phyloP scores from a whole-genome alignment of 2,113 vertebrate species.

The Varanus salvator region DNA sequence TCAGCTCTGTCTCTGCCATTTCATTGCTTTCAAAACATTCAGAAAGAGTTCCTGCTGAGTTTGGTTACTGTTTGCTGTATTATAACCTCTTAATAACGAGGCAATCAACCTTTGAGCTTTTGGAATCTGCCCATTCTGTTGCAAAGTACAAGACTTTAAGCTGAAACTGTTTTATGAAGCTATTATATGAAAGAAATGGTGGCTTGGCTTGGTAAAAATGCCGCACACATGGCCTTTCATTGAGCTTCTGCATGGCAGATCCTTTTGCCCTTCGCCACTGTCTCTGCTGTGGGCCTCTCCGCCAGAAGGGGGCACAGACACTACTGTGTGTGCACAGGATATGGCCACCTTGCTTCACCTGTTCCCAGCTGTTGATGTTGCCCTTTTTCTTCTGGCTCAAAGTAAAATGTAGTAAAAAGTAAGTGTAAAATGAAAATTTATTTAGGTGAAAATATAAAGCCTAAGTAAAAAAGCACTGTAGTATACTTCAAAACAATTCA shows the following conservation, averaged over 20 bases:
- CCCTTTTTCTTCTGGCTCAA: not conserved
- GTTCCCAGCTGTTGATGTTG: not conserved
- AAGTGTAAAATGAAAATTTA: too few species aligned
- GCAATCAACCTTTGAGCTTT: not conserved
- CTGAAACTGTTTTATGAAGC: not conserved
- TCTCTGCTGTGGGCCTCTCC: not conserved
- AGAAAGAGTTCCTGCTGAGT: not conserved
- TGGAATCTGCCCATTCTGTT: not conserved
- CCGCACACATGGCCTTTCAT: too few species aligned
- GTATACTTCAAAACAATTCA: not conserved
- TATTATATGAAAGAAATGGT: not conserved
- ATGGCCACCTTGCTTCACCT: not conserved
- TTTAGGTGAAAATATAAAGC: not conserved
- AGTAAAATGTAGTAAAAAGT: not conserved
- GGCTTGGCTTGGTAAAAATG: not conserved
- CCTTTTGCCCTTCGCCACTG: not conserved
- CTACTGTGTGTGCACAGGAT: not conserved
- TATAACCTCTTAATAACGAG: not conserved
- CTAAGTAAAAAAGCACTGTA: not conserved
- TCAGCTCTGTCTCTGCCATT: not conserved
- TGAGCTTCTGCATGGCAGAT: not conserved
- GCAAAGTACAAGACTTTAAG: not conserved
- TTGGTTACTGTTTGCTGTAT: not conserved
- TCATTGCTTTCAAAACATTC: not conserved
- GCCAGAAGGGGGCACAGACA: slow-evolving; percentile 11